Base-by-base conservation (phyloP, 1,140 invertebrate species). In the Arion vulgaris region DNA sequence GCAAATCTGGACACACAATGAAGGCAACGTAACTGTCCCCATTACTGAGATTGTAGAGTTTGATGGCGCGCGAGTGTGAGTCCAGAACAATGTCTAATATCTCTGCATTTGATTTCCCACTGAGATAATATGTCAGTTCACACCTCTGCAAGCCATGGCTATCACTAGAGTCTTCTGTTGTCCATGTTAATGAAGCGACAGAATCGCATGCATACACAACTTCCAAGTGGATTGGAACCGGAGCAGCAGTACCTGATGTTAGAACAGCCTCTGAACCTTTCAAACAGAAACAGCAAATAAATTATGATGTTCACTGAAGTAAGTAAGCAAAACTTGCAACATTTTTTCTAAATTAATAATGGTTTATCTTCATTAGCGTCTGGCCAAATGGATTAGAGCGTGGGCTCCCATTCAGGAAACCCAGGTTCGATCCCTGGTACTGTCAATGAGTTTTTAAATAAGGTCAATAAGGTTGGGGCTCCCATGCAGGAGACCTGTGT, bases 111-210 rank as follows among this genome's bases (percentile, higher is more conserved):
- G 7, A 7, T 15, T 71, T 36, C 9, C 34, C 32, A 11, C 11
- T n/a, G 32, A 23, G 32, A 19, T 13, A 71, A n/a, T 71, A 71
- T 71, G 69, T 71, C 69, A 71, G 69, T 32, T 71, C 69, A 71
- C 69, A 71, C n/a, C n/a, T n/a, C 26, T 32, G 32, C 15, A 36
- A 38, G 9, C 7, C 2, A 4, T 9, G 32, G 26, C 2, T 38
- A 71, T 36, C 34, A 36, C 38, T 71, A 19, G 69, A 13, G 13
- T 15, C 69, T 36, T 32, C 7, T 38, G 38, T 38, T 38, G 38
- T 71, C 69, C 69, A 71, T 32, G 15, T n/a, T 1, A 71, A 19
- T 36, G 38, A 13, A 26, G 34, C 69, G 15, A 17, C 32, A 17
- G 69, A 32, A 71, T 71, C 38, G 36, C 69, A 71, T 11, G 19